Evolutionary conservation across 2,888 invertebrate genomes (phyloP), one percentile per base, ranked within the genome.

Genomic region (Vesta saturnalis): DNA sequence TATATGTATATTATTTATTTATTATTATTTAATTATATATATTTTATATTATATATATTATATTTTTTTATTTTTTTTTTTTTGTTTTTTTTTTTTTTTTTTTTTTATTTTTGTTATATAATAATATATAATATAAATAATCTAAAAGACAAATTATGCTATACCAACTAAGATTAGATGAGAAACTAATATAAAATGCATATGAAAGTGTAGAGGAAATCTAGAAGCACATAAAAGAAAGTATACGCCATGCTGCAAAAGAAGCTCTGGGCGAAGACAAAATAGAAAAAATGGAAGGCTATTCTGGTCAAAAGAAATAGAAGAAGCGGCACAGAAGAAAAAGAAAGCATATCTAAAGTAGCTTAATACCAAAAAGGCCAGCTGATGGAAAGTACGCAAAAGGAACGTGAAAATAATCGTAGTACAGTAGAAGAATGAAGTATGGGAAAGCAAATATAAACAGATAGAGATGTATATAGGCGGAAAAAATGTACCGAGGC

Each of bases 191-290:
- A 30, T 4, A 30, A 30, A 30, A 30, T 30, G 52, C 14, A 52
- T 10, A 52, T 46, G 52, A 52, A 52, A 52, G 52, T 52, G 52
- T 18, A 14, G 6, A 52, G 16, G 52, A 52, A 46, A 46, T 18
- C 52, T 52, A 52, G n/a, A 52, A 6, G 52, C 46, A 46, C 46
- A 18, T 15, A 16, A 52, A 52, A 16, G n/a, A n/a, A n/a, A n/a
- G n/a, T n/a, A n/a, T n/a, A n/a, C n/a, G n/a, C n/a, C n/a, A n/a
- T n/a, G n/a, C 52, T 16, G 52, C 52, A 15, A 18, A 52, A 52
- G 52, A 52, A 52, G 52, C 52, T 10, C 16, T 52, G 18, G 52
- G 52, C 10, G 18, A 18, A 18, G 16, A 18, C 52, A 54, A 19
- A 19, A 22, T 5, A n/a, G 8, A 54, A 54, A 5, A 52, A 16